Base-by-base conservation (phyloP, 2,888 invertebrate species). In the Tenthredo mesomela region DNA sequence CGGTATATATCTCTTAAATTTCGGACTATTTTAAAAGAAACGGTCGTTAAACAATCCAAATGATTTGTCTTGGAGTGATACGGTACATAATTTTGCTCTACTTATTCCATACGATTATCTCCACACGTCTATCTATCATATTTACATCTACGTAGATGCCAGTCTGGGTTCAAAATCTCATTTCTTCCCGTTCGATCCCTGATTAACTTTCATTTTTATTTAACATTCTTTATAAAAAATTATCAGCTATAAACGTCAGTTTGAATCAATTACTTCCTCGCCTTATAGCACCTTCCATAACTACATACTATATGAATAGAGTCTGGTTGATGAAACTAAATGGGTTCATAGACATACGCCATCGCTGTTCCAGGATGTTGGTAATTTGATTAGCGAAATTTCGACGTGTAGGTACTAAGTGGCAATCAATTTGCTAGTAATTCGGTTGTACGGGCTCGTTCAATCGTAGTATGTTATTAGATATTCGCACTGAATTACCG, bases 351-450 rank as follows among this genome's bases (percentile, higher is more conserved):
- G 40, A 54, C 77, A 54, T 29, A 54, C 15, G 33, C 47, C 21
- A 77, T 40, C 29, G 33, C 71, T 73, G 10, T 73, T 6, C 29
- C 54, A 54, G 50, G 77, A 77, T 77, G 50, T 54, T 40, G 82
- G 50, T 18, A 67, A 82, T 82, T 82, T 82, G 67, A 25, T 82
- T 65, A 82, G 67, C 67, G 82, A 70, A 82, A 82, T 70, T 70
- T 70, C 50, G 4, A 58, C 78, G 37, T n/a, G 37, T n/a, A n/a
- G n/a, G n/a, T n/a, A 40, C 61, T 61, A 80, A 80, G 61, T 50
- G 67, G 67, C 82, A 70, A 82, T 82, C 82, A 82, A 67, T 82
- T 82, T 67, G 47, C 33, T 67, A 15, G 67, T 67, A 67, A 82
- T 70, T 82, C 50, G 37, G 43, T 29, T 67, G 18, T 18, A 58